Evolutionary conservation across 35 echinoderm and acorn worm species (phyloP).

Genomic region (Apostichopus parvimensis): DNA sequence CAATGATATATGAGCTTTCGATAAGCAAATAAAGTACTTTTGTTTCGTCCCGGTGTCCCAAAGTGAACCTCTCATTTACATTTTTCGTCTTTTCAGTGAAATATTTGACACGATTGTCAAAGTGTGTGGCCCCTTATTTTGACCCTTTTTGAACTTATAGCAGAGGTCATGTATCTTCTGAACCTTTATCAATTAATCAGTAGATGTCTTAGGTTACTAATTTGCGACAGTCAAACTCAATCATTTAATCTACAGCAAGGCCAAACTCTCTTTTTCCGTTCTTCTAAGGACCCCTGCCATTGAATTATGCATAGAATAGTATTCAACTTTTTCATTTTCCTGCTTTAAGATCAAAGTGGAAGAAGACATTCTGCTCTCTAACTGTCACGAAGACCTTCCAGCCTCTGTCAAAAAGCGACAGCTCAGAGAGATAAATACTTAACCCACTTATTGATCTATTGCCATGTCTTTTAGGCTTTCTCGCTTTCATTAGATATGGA

Average conservation of each 20-base stretch:
- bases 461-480: conserved; percentile 21
- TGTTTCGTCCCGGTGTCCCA: too few species aligned
- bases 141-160: too few species aligned
- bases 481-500: neutral
- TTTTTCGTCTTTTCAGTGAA: too few species aligned
- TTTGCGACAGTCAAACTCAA: neutral
- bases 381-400: conserved; percentile 23
- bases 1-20: too few species aligned
- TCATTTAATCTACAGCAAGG: neutral
- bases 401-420: conserved; percentile 13
- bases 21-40: too few species aligned
- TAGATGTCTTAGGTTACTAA: neutral
- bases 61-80: too few species aligned
- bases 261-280: too few species aligned
- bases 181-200: neutral
- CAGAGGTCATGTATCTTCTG: too few species aligned
- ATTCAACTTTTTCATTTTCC: neutral
- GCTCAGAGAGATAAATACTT: conserved; percentile 23
- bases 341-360: neutral
- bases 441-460: conserved; percentile 40
- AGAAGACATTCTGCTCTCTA: conserved; percentile 29
- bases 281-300: neutral
- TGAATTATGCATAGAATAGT: neutral
- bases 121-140: too few species aligned
- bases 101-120: too few species aligned